phyloP scores from a whole-genome alignment of 1,140 invertebrate species.

The Chrysomallon squamiferum region DNA sequence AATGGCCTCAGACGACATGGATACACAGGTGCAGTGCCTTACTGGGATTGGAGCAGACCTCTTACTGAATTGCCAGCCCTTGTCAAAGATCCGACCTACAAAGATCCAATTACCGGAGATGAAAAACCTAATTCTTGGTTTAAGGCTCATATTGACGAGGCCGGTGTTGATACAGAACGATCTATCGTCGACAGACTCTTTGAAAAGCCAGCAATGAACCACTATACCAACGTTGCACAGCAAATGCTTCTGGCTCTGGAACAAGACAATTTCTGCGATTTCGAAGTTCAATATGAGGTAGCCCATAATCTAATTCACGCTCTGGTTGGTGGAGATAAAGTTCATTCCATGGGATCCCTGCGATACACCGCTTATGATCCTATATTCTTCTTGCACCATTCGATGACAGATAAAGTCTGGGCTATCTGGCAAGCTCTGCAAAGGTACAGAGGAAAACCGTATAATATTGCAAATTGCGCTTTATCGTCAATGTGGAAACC shows the following conservation, averaged over 20 bases:
- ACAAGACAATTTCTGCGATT: slow-evolving; percentile 21
- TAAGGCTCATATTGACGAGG: slow-evolving; percentile 9
- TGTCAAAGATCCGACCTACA: slow-evolving; percentile 9
- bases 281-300: slow-evolving; percentile 29
- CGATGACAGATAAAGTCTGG: slow-evolving; percentile 24
- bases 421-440: slow-evolving; percentile 35
- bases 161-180: slow-evolving; percentile 17
- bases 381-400: slow-evolving; percentile 25
- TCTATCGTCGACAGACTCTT: slow-evolving; percentile 11
- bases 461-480: slow-evolving; percentile 27
- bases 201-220: slow-evolving; percentile 9
- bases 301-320: slow-evolving; percentile 33
- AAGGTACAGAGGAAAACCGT: slow-evolving; percentile 14
- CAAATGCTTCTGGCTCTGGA: slow-evolving; percentile 14
- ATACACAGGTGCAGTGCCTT: slow-evolving; percentile 16
- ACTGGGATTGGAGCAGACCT: slow-evolving; percentile 29
- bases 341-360: slow-evolving; percentile 23
- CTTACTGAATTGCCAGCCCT: slow-evolving; percentile 13
- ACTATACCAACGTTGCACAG: slow-evolving; percentile 19
- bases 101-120: slow-evolving; percentile 12
- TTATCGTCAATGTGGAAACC: slow-evolving; percentile 21
- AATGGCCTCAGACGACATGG: slow-evolving; percentile 16
- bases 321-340: slow-evolving; percentile 21
- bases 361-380: slow-evolving; percentile 26
- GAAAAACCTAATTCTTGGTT: slow-evolving; percentile 20